phyloP scores from a whole-genome alignment of 2,797 vertebrate species.

The Ambastaia sidthimunki region DNA sequence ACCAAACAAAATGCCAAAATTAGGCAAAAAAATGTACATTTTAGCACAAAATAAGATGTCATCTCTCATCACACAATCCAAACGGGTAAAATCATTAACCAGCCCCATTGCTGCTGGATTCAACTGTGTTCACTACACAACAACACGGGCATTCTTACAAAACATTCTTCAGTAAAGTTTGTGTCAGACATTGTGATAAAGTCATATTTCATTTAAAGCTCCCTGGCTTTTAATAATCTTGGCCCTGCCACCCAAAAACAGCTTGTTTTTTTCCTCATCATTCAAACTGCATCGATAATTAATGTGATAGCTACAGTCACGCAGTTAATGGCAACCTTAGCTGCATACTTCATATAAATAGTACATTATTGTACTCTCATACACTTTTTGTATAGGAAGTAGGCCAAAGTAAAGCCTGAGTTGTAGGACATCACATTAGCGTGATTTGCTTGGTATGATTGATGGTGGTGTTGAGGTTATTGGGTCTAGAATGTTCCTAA shows the following conservation, averaged over 20 bases:
- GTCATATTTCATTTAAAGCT: conserved; percentile 44
- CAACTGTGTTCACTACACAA: conserved; percentile 2
- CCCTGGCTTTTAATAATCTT: conserved; percentile 41
- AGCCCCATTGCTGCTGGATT: not conserved
- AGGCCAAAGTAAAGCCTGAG: conserved; percentile 19
- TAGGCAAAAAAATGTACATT: no score
- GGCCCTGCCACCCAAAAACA: conserved; percentile 28
- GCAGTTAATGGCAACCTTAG: conserved; percentile 18
- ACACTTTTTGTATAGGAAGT: conserved; percentile 17
- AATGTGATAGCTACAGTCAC: conserved; percentile 19
- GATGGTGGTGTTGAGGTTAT: conserved; percentile 13
- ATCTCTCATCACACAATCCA: not conserved
- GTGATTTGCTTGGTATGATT: conserved; percentile 21
- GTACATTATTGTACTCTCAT: not conserved
- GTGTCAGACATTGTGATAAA: conserved; percentile 30
- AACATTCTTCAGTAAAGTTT: conserved; percentile 36
- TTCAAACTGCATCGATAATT: conserved; percentile 34
- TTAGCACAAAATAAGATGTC: not conserved
- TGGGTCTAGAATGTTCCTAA: conserved; percentile 33
- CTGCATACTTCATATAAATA: conserved; percentile 1
- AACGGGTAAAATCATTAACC: not conserved
- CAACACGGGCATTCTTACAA: conserved; percentile 20
- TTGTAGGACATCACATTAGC: conserved; percentile 22
- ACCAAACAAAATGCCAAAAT: no score
- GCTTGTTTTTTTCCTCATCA: conserved; percentile 34